Evolutionary conservation across 1,140 invertebrate species (phyloP), one percentile per base, ranked within the genome.

Genomic region (Nomia melanderi): DNA sequence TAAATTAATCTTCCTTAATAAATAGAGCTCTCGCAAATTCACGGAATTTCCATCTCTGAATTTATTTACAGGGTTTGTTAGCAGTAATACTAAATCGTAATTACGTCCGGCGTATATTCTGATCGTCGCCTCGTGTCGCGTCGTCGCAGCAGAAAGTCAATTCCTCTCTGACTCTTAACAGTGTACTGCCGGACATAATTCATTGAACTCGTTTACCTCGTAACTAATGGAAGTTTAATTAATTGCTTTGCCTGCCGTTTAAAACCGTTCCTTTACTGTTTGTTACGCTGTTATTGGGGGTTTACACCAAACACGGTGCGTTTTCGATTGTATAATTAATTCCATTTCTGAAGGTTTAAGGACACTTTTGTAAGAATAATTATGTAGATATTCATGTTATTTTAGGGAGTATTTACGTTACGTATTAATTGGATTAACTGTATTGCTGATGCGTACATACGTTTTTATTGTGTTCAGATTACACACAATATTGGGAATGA

Each of bases 141-240:
- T 39, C 36, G 36, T 44, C 41, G 41, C 41, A 44, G 41, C 36
- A 7, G 39, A 53, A 75, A 74, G 47, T 72, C 44, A 74, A 59
- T 47, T 41, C 33, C 17, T 20, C 56, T 41, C 53, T 59, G 81
- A 57, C 62, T 76, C 62, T 27, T 4, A n/a, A 12, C 33, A 39
- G 1, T 23, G 23, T n/a, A n/a, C 33, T 76, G 79, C 74, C 59
- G 65, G 81, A 81, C 85, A 88, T 90, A 87, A 90, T 89, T 90
- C 86, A 86, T 82, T 60, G 85, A 69, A 83, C 77, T 78, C 84
- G 86, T 81, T 88, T 86, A 44, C 87, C 87, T 79, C 65, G 82
- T 84, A 86, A 79, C 86, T 81, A 78, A 86, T 84, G 81, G 86
- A 88, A 90, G 88, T 88, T 90, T 90, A 90, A 90, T 91, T 90